A percentile compares a stretch with the other conserved stretches of the same genome.
Conservation (phyloP, 2,113 vertebrate species). For the Uria aalge region DNA sequence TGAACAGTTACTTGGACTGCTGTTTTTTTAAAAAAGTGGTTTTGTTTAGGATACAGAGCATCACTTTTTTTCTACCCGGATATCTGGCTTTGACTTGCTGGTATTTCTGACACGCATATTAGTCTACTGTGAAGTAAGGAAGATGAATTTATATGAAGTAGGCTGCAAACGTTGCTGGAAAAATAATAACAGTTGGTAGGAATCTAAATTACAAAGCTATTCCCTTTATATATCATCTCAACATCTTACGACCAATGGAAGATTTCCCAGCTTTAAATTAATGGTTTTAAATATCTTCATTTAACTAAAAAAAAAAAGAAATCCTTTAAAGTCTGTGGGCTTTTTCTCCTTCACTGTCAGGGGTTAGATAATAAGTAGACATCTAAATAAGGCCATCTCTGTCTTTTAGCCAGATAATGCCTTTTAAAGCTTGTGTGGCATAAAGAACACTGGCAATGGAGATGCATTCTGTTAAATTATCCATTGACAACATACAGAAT, state of each 20-base stretch:
- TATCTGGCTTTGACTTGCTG: not conserved
- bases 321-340: not conserved
- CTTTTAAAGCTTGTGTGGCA: not conserved
- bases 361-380: not conserved
- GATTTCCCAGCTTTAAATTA: not conserved
- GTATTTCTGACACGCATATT: not conserved
- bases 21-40: not conserved
- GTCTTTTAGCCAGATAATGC: slow-evolving; percentile 20
- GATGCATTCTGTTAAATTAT: slow-evolving; percentile 9
- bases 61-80: not conserved
- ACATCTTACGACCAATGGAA: not conserved
- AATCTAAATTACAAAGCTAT: not conserved
- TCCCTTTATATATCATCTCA: not conserved
- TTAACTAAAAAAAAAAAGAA: not conserved
- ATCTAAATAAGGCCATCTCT: slow-evolving; percentile 14
- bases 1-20: not conserved
- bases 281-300: not conserved
- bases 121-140: not conserved
- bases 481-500: not conserved
- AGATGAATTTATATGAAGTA: not conserved
- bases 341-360: not conserved
- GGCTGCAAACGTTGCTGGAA: not conserved
- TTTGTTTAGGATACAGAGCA: not conserved
- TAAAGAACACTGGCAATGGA: not conserved
- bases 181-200: not conserved